Evolutionary conservation across 2,888 invertebrate species (phyloP), one percentile per base, ranked within the genome.

Genomic region (Rhagonycha fulva): DNA sequence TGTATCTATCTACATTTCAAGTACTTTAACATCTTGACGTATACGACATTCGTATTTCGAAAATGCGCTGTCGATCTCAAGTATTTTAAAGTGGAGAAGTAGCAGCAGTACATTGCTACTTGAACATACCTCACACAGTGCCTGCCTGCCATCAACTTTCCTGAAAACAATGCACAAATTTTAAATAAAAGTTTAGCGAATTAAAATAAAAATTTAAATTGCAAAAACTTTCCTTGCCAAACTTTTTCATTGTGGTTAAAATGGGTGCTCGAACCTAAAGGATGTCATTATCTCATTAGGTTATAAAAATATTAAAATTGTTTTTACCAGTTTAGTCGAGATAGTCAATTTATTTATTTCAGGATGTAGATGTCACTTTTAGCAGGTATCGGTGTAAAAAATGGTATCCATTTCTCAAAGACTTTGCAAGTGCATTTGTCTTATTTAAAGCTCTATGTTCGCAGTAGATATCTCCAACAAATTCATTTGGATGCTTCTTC

Each of bases 321-420:
- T 66, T 23, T 66, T 66, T n/a, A 1, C 12, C 9, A 66, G n/a
- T 24, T 24, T 3, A n/a, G 24, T 63, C 12, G 7, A 14, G 26
- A 3, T 26, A 24, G 63, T 24, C 9, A 71, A 76, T 76, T 76
- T 68, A 73, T 76, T 74, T 72, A 32, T 30, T 73, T 73, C 72
- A 30, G 70, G 74, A 62, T 19, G 47, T 23, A 61, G 69, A 70
- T 70, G 68, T 75, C 71, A 68, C 70, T 62, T 67, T 30, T 63
- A 66, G 70, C 47, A 70, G 70, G 70, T 75, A 71, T 73, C 70
- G 63, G 61, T 62, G 60, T 69, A 70, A 75, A 77, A 75, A 77
- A 77, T 75, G 68, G 70, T 67, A 72, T 61, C 72, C 77, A 75
- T 77, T 77, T 77, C 72, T 77, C 74, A 75, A 26, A 70, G 74